These are phyloP conservation scores for Sebastes hubbsi DNA, from an alignment of 2,797 vertebrate species.

Conservation along the genomic window DNA sequence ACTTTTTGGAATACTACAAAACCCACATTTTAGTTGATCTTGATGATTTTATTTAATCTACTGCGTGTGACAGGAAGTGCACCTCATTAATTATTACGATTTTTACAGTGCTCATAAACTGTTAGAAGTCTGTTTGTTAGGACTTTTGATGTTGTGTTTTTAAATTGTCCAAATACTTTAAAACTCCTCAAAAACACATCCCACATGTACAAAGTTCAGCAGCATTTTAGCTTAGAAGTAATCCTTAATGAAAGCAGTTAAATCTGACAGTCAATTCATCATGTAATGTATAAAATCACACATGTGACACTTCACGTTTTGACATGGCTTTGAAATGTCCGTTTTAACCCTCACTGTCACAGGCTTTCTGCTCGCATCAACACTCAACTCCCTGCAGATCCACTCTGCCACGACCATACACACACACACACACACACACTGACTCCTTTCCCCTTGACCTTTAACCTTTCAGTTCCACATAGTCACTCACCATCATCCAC, in stretches of 20 bases:
- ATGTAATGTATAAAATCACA: constrained; percentile 5
- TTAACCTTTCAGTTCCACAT: not conserved
- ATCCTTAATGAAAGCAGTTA: not conserved
- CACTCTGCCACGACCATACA: not conserved
- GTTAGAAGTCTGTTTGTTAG: not conserved
- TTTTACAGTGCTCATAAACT: not conserved
- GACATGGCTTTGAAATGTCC: not conserved
- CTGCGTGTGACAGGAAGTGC: not conserved
- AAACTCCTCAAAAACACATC: too few species aligned
- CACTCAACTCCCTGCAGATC: not conserved
- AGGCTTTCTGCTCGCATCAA: not conserved
- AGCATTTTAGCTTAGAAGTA: not conserved
- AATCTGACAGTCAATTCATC: not conserved
- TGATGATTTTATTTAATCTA: too few species aligned
- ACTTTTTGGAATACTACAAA: too few species aligned
- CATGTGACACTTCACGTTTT: constrained; percentile 8
- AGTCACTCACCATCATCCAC: not conserved
- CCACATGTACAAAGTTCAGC: not conserved
- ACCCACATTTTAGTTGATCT: too few species aligned
- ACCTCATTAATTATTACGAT: not conserved
- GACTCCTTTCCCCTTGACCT: not conserved
- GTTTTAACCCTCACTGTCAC: not conserved
- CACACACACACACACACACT: not conserved
- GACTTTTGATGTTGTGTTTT: too few species aligned
- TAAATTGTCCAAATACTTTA: too few species aligned